Conservation (phyloP, 2,888 invertebrate genomes). For the Cephalotes varians region DNA sequence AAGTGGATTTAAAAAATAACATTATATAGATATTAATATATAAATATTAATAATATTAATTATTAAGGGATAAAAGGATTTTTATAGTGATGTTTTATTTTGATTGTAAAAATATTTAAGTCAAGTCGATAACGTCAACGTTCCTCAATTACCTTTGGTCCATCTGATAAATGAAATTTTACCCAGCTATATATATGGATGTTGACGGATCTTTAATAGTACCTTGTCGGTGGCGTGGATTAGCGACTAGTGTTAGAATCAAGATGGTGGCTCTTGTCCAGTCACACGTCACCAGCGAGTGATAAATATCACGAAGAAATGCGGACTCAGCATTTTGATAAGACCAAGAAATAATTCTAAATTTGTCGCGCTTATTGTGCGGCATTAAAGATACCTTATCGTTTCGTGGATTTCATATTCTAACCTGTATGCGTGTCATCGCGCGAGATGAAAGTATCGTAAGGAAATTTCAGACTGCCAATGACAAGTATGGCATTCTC, state of each 20-base stretch:
- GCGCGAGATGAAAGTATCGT: background rate
- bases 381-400: background rate
- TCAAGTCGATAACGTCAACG: background rate
- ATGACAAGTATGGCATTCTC: background rate
- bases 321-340: constrained; percentile 52
- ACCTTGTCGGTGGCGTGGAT: background rate
- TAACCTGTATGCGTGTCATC: constrained; percentile 61
- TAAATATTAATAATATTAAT: background rate
- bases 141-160: background rate
- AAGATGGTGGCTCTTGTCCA: constrained; percentile 11
- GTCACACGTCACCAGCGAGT: constrained; percentile 65
- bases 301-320: constrained; percentile 58
- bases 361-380: background rate
- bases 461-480: background rate
- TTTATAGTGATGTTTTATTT: background rate
- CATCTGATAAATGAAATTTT: background rate
- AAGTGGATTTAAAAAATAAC: background rate
- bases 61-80: background rate
- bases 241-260: background rate
- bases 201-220: too few species aligned
- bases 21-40: too few species aligned
- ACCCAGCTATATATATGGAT: background rate
- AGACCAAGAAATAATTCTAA: constrained; percentile 22
- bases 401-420: constrained; percentile 22
- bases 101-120: background rate